These are phyloP conservation scores for Hypselothyrea guttata DNA, from an alignment of 2,888 invertebrate genomes.

Conservation along the genomic window DNA sequence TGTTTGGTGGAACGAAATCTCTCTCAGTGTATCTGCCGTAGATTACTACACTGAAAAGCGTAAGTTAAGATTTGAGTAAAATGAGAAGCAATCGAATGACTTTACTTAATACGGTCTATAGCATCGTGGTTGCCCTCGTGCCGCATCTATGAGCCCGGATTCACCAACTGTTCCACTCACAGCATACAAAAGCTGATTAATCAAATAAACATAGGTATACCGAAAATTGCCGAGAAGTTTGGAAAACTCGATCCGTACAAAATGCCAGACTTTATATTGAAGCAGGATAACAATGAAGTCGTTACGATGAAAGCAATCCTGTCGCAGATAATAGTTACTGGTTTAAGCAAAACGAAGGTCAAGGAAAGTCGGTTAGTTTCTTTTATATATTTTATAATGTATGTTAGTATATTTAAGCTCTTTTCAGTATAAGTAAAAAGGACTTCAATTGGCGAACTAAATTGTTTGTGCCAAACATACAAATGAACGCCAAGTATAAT, in stretches of 20 bases:
- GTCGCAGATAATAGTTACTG: slow-evolving; percentile 85
- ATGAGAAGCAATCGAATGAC: not conserved
- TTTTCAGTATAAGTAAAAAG: slow-evolving; percentile 85
- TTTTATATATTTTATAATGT: too few relatives aligned
- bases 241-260: slow-evolving; percentile 86
- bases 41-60: slow-evolving; percentile 68
- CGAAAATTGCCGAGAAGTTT: slow-evolving; percentile 81
- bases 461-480: slow-evolving; percentile 85
- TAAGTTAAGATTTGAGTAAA: slow-evolving; percentile 32
- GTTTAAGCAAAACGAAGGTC: slow-evolving; percentile 85
- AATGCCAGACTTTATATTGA: slow-evolving; percentile 85
- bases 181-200: slow-evolving; percentile 84
- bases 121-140: slow-evolving; percentile 87
- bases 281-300: slow-evolving; percentile 88
- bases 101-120: slow-evolving; percentile 66
- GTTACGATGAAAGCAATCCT: slow-evolving; percentile 88
- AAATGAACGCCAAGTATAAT: slow-evolving; percentile 87
- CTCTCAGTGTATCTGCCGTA: slow-evolving; percentile 31
- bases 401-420: too few relatives aligned
- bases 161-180: slow-evolving; percentile 86
- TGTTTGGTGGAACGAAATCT: slow-evolving; percentile 23
- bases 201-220: slow-evolving; percentile 83
- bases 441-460: slow-evolving; percentile 87
- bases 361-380: slow-evolving; percentile 84
- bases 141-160: slow-evolving; percentile 85